Evolutionary conservation across 2,888 invertebrate genomes (phyloP), one percentile per base, ranked within the genome.

Genomic region (Cotesia congregata): DNA sequence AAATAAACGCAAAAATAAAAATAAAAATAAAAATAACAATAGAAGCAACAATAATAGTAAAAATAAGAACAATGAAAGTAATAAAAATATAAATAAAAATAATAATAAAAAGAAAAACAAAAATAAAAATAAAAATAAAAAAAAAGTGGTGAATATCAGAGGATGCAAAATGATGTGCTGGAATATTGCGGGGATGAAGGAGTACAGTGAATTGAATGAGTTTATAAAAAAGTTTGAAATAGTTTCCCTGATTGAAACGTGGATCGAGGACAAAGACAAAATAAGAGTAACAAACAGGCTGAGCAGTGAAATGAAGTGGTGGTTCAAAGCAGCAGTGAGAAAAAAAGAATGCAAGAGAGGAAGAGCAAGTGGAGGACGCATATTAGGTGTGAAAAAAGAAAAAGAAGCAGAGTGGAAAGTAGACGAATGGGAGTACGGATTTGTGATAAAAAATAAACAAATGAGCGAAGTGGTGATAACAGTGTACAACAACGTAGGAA

Each of bases 401-500:
- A 9, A 30, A 39, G 67, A 15, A 15, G 40, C 7, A 0, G 61
- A 38, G 9, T 72, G 76, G 72, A 20, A 50, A 12, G 68, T 72
- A 6, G 1, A 5, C 5, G 68, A 20, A 20, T 76, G 72, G 72
- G 38, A 72, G 39, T 67, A n/a, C 20, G 72, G 76, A 5, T 59
- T 76, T 20, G 15, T 30, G 39, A 62, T 71, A 1, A 71, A 64
- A 41, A 60, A 70, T 20, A 20, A 20, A 1, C 1, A 20, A 1
- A 20, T 20, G 40, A 64, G 1, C 12, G 50, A 61, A 7, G 60
- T 38, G 65, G 59, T 77, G 15, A 70, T 70, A 9, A n/a, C 69
- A 12, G 70, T 50, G 1, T 78, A 78, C 61, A 72, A 74, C 1
- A 78, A 74, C 17, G 50, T 15, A 15, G 71, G 39, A 20, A 9